Evolutionary conservation across 2,113 vertebrate species (phyloP), one percentile per base, ranked within the genome.

Genomic region (Anguilla japonica): DNA sequence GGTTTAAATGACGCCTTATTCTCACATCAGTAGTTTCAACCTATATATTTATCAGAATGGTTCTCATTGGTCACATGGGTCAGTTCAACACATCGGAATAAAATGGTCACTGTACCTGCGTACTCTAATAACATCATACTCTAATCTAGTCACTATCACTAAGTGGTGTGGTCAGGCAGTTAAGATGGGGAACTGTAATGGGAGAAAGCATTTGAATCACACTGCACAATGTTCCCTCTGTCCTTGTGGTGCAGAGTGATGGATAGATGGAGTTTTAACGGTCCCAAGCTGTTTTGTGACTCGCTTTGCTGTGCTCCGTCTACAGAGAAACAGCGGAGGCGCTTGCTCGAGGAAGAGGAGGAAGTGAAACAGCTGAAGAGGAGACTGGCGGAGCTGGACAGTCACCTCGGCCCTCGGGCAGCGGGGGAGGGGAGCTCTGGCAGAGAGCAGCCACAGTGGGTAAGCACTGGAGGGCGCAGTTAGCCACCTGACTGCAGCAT

Each of bases 311-410:
- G 14, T 13, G 7, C n/a, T 40, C 53, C 53, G 20, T 39, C 81
- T 4, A 0, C 18, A 87, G 92, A 91, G 53, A 88, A 88, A 39
- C 75, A 80, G 26, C 85, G 81, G 89, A 79, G n/a, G 81, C 26
- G 13, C 20, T 8, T 71, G n/a, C 81, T 53, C 56, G 71, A 92
- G 85, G 29, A 88, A 5, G 89, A 93, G 26, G 86, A 93, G 6
- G 80, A 46, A 11, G n/a, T 92, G 53, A 71, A n/a, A 79, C 87
- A 0, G 13, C 71, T 91, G 18, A 88, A 89, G 7, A 46, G 34
- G 0, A 2, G 20, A 13, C 2, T 94, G 82, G 89, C 92, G 15
- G 20, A 89, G 8, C 26, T 91, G 8, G 86, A 92, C 50, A 92
- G 53, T 40, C 78, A 83, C 81, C 79, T 89, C 9, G 75, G 0